These are phyloP conservation scores for Caenorhabditis brenneri DNA, from an alignment of 1,140 invertebrate species.

Conservation along the genomic window DNA sequence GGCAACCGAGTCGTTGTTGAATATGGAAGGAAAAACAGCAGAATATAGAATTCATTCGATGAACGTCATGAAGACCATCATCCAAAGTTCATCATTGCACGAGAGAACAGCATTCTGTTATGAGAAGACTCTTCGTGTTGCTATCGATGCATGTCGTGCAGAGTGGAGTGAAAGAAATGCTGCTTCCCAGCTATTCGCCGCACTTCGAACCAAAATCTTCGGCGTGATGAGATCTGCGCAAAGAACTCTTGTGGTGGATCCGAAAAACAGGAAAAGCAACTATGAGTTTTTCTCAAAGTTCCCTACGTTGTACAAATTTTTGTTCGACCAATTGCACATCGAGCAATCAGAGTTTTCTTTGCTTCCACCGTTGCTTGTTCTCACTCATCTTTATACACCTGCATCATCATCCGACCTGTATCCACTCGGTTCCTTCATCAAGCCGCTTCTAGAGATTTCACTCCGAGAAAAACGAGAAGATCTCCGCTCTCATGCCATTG, in stretches of 20 bases:
- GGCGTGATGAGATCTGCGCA: constrained; percentile 58
- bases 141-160: constrained; percentile 54
- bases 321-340: constrained; percentile 30
- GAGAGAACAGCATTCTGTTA: constrained; percentile 50
- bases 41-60: constrained; percentile 63
- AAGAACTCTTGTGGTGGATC: constrained; percentile 53
- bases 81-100: constrained; percentile 51
- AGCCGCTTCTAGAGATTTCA: not conserved
- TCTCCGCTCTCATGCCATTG: not conserved
- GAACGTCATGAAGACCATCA: constrained; percentile 59
- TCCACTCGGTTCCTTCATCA: not conserved
- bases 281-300: constrained; percentile 60
- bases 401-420: not conserved
- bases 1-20: constrained; percentile 52
- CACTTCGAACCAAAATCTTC: constrained; percentile 60
- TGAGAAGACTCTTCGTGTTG: constrained; percentile 56
- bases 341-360: constrained; percentile 51
- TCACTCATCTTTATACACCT: constrained; percentile 59
- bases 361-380: constrained; percentile 59
- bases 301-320: constrained; percentile 44
- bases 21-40: constrained; percentile 45
- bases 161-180: constrained; percentile 64
- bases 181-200: constrained; percentile 62
- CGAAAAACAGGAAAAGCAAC: constrained; percentile 57
- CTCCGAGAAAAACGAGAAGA: not conserved